Evolutionary conservation across 1,140 invertebrate genomes (phyloP).

Genomic region (Choristoneura fumiferana): DNA sequence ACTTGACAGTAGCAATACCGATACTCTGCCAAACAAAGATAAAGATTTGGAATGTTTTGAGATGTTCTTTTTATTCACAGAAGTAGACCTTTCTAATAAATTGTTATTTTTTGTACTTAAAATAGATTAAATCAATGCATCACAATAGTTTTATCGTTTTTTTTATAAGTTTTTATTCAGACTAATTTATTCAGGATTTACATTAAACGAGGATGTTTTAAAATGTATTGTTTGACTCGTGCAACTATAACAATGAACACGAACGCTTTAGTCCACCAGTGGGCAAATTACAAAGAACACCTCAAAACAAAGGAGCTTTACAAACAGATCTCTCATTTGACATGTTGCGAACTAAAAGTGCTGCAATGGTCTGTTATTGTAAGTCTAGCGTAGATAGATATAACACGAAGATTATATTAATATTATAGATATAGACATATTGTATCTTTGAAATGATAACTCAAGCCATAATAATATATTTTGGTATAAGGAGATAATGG

Average conservation of each 20-base stretch:
- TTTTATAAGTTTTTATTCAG: constrained; percentile 6
- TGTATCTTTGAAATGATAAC: constrained; percentile 71
- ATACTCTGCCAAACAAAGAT: constrained; percentile 48
- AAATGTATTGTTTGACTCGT: too few species aligned
- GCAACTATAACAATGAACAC: too few species aligned
- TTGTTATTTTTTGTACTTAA: constrained; percentile 6
- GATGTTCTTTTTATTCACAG: constrained; percentile 53
- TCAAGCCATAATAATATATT: constrained; percentile 78
- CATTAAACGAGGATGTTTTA: too few species aligned
- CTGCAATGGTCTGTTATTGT: constrained; percentile 69
- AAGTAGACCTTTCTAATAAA: neutral
- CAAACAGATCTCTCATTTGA: constrained; percentile 65
- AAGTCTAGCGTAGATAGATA: constrained; percentile 71
- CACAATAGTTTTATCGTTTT: neutral
- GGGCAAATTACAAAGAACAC: constrained; percentile 34
- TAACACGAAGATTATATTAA: constrained; percentile 67
- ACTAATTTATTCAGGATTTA: too few species aligned
- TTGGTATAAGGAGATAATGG: constrained; percentile 72
- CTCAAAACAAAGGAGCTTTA: constrained; percentile 32
- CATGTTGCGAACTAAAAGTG: constrained; percentile 71
- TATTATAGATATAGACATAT: constrained; percentile 49
- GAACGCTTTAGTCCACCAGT: too few species aligned
- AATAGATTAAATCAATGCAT: neutral
- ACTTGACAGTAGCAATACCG: constrained; percentile 35
- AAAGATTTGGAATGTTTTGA: constrained; percentile 50